Evolutionary conservation across 2,113 vertebrate genomes (phyloP).

Genomic region (Plecturocebus donacophilus): DNA sequence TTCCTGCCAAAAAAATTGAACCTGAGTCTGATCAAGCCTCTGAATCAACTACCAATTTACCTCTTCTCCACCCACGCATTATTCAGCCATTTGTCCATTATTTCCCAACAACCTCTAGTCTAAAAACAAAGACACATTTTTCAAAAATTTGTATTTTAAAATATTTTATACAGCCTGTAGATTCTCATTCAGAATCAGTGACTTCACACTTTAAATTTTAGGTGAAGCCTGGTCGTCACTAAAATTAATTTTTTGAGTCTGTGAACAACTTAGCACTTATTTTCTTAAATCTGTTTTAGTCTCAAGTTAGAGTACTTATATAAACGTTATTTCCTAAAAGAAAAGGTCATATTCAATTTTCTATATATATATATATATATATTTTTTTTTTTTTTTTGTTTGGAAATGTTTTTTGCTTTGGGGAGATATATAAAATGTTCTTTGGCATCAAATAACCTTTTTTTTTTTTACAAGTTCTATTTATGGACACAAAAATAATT

Average conservation of each 20-base stretch:
- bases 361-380: too few relatives aligned
- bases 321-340: not conserved
- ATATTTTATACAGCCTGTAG: not conserved
- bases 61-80: not conserved
- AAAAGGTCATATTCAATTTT: not conserved
- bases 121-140: not conserved
- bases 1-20: not conserved
- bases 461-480: not conserved
- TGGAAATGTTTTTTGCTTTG: conserved; percentile 38
- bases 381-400: not conserved
- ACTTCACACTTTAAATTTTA: not conserved
- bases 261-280: not conserved
- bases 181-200: conserved; percentile 26
- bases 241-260: not conserved
- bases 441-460: conserved; percentile 47
- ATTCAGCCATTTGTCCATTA: not conserved
- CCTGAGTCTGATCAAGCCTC: not conserved
- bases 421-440: conserved; percentile 3
- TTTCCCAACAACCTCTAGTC: not conserved
- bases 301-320: conserved; percentile 37
- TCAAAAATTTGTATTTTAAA: conserved; percentile 3
- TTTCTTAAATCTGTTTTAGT: conserved; percentile 45
- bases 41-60: not conserved
- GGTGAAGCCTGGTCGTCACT: not conserved
- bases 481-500: conserved; percentile 39